Evolutionary conservation across 2,797 vertebrate species (phyloP), one percentile per base, ranked within the genome.

Genomic region (Sebastes itinus): DNA sequence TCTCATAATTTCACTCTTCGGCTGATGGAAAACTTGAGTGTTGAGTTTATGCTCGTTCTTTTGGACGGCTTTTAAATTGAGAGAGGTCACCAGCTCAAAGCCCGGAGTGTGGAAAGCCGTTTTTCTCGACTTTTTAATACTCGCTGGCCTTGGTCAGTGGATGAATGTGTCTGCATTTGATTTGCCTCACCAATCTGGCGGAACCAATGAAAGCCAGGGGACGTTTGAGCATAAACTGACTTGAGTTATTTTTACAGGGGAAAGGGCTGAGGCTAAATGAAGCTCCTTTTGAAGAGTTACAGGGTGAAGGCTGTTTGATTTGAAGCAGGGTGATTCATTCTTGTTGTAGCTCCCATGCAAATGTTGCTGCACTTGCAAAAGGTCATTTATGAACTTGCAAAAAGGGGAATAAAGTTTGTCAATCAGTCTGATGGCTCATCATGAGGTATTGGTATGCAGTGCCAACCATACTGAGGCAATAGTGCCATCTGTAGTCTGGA

Each of bases 401-500:
- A 89, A 80, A 16, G 74, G 75, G 75, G 72, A 88, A 88, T 89
- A 83, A 89, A 89, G 78, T 74, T 88, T 84, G 85, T 91, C 91
- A 91, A 88, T 93, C 85, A 90, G 77, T 89, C 75, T 94, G 88
- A 93, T 89, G 79, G 89, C 35, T 83, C 76, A 76, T 60, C 80
- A 80, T 80, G 38, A 83, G 82, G 78, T 49, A 52, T 32, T 62
- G 70, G 55, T 79, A 32, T 64, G 8, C 52, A 32, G 32, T 62
- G 60, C 42, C 77, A 72, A 77, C 72, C 78, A 89, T 61, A 58
- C 90, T 95, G 85, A 95, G 62, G 82, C 95, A 95, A 96, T 88
- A 95, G 94, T 95, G 96, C 96, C 96, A 95, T 95, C 96, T 96
- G 92, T 96, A 95, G 96, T 92, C 92, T 77, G 81, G 78, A 82